These are phyloP conservation scores for Anguilla rostrata DNA, from an alignment of 2,113 vertebrate genomes.

Conservation along the genomic window DNA sequence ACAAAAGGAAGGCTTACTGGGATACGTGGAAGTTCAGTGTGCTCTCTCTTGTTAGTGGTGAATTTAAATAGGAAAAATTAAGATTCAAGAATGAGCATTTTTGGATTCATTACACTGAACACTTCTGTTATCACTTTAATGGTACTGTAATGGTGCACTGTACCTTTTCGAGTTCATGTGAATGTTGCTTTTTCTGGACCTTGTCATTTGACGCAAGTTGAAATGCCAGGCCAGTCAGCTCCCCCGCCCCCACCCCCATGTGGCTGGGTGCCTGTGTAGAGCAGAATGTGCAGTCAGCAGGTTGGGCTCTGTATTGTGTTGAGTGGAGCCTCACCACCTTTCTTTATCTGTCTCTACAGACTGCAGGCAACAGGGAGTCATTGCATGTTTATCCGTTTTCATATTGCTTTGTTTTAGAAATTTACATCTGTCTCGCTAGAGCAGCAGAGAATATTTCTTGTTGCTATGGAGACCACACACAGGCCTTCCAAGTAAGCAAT, in stretches of 20 bases:
- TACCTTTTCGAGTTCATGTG: neutral
- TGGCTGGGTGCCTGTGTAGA: neutral
- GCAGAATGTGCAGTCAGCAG: conserved; percentile 43
- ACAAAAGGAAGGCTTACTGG: neutral
- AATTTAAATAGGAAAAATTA: neutral
- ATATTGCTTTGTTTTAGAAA: conserved; percentile 4
- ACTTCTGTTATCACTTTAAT: neutral
- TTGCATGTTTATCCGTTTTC: neutral
- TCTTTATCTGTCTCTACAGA: neutral
- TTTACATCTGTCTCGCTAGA: neutral
- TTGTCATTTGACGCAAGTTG: neutral
- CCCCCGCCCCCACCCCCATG: neutral
- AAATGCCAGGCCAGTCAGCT: neutral
- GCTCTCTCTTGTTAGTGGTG: neutral
- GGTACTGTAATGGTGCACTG: neutral
- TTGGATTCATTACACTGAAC: neutral
- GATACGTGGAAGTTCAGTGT: neutral
- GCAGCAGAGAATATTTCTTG: neutral
- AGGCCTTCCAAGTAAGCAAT: conserved; percentile 6
- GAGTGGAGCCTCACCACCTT: conserved; percentile 26
- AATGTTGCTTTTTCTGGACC: neutral
- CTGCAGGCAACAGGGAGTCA: neutral
- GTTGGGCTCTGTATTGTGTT: conserved; percentile 18
- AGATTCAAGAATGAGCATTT: neutral
- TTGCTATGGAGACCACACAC: conserved; percentile 13